phyloP scores from a whole-genome alignment of 2,113 vertebrate species.

The Piliocolobus tephrosceles region DNA sequence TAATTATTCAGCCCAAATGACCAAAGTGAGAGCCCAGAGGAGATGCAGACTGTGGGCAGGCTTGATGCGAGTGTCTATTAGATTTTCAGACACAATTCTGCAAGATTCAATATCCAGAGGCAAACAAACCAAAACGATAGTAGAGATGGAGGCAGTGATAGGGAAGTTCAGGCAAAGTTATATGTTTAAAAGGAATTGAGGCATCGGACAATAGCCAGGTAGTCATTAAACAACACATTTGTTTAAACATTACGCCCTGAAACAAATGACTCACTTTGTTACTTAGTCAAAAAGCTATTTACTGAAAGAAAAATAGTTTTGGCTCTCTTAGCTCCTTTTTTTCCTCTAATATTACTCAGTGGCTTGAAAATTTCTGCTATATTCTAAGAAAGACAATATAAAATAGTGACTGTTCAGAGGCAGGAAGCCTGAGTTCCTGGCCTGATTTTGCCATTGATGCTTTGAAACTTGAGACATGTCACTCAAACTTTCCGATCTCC shows the following conservation, averaged over 20 bases:
- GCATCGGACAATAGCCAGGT: neutral
- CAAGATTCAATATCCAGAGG: neutral
- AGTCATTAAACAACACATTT: neutral
- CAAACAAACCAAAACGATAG: neutral
- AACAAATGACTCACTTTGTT: neutral
- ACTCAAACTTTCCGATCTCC: neutral
- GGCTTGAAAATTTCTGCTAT: neutral
- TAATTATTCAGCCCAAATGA: neutral
- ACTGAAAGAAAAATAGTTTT: neutral
- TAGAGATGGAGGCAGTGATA: neutral
- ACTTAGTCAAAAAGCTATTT: neutral
- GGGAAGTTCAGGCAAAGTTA: neutral
- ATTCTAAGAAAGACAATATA: conserved; percentile 12
- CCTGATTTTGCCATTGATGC: neutral
- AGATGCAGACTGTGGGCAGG: neutral
- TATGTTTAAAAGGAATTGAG: neutral
- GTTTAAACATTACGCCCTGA: neutral
- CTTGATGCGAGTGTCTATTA: neutral
- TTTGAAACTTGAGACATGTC: neutral
- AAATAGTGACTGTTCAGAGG: neutral
- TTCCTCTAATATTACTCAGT: neutral
- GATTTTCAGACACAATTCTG: neutral
- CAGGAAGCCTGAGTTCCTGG: neutral
- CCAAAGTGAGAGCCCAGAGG: neutral
- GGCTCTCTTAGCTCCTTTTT: neutral